Evolutionary conservation across 2,113 vertebrate species (phyloP).

Genomic region (Pygathrix nemaeus): DNA sequence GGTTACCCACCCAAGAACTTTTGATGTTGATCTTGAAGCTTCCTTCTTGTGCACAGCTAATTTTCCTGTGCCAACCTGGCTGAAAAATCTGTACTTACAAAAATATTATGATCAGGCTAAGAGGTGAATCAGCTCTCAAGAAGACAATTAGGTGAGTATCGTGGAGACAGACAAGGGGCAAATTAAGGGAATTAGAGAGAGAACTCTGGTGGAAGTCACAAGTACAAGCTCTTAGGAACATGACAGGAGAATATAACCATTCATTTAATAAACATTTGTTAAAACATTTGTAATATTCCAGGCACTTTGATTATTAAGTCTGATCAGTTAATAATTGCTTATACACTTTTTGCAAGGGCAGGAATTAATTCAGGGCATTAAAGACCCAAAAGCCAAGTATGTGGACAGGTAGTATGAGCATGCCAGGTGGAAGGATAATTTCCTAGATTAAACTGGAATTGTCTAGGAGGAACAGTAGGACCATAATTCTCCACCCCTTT

Average conservation of each 20-base stretch:
- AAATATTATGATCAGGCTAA: conserved; percentile 46
- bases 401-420: background rate
- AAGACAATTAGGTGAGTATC: background rate
- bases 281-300: background rate
- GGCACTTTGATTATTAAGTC: background rate
- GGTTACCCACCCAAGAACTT: background rate
- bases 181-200: background rate
- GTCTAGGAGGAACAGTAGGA: background rate
- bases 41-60: background rate
- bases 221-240: background rate
- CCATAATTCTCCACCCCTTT: background rate
- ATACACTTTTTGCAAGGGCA: background rate
- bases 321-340: background rate
- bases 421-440: background rate
- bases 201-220: background rate
- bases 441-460: background rate
- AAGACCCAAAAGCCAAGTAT: background rate
- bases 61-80: background rate
- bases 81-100: conserved; percentile 8
- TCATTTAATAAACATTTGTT: background rate
- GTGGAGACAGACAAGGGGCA: background rate
- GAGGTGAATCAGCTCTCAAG: conserved; percentile 37
- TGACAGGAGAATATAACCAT: background rate
- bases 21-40: background rate
- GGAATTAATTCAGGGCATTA: background rate